phyloP scores from a whole-genome alignment of 1,140 invertebrate genomes.

The Tyrophagus putrescentiae region DNA sequence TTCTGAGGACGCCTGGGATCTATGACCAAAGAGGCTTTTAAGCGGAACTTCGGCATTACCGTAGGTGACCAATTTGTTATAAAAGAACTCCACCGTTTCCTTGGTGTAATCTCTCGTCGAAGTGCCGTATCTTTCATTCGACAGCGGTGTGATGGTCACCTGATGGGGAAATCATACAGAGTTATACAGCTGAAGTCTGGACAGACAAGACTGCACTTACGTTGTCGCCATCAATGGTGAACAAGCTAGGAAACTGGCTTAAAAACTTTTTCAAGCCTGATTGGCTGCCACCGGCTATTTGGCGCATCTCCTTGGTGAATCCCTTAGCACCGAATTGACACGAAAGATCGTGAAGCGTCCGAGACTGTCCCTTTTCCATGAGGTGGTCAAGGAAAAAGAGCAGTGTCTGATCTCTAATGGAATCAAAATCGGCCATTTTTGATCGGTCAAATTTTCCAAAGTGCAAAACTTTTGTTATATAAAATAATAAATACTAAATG shows the following conservation, averaged over 20 bases:
- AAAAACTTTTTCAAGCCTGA: conserved; percentile 75
- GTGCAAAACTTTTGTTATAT: background rate
- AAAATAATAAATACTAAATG: too few relatives aligned
- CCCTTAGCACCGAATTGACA: conserved; percentile 92
- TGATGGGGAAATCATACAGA: conserved; percentile 11
- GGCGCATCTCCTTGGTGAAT: conserved; percentile 68
- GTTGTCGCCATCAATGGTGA: conserved; percentile 76
- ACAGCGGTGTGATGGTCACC: conserved; percentile 24
- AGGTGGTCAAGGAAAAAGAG: conserved; percentile 89
- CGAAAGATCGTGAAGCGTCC: conserved; percentile 84
- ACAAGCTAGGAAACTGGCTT: conserved; percentile 74
- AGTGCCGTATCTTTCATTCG: conserved; percentile 20
- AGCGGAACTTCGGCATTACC: conserved; percentile 50
- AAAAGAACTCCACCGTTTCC: conserved; percentile 88
- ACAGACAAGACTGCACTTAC: conserved; percentile 39
- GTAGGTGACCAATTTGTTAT: conserved; percentile 38
- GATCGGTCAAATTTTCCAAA: background rate
- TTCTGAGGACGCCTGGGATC: conserved; percentile 65
- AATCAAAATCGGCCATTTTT: conserved; percentile 81
- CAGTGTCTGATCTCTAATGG: conserved; percentile 78
- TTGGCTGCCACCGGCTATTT: conserved; percentile 84
- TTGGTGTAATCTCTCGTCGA: conserved; percentile 57
- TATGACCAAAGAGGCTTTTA: conserved; percentile 74
- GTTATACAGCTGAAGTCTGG: background rate
- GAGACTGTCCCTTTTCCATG: conserved; percentile 72